Percentiles rank a stretch among this genome's conserved stretches.
phyloP scores from a whole-genome alignment of 2,797 vertebrate species.

The Siniperca scherzeri region DNA sequence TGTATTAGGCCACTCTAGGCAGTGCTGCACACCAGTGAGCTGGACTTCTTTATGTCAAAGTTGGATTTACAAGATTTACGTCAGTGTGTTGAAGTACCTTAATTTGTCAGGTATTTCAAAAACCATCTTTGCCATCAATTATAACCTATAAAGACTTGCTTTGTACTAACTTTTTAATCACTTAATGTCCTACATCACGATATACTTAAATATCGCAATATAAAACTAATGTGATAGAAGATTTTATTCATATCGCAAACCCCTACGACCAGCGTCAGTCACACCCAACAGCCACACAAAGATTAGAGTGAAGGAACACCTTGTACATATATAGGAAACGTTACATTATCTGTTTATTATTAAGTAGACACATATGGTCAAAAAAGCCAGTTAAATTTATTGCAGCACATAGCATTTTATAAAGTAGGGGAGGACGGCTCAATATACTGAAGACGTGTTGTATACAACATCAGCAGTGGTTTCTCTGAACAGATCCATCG shows the following conservation, averaged over 20 bases:
- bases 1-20: not conserved
- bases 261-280: not conserved
- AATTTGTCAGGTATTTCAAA: not conserved
- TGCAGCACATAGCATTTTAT: constrained; percentile 24
- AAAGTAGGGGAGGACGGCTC: constrained; percentile 2
- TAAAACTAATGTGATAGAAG: not conserved
- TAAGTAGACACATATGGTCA: constrained; percentile 14
- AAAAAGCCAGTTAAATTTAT: constrained; percentile 18
- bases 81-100: not conserved
- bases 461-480: constrained; percentile 12
- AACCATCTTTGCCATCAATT: not conserved
- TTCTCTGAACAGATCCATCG: constrained; percentile 14
- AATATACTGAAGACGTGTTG: constrained; percentile 12
- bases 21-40: not conserved
- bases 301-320: not conserved
- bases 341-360: constrained; percentile 24
- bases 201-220: not conserved
- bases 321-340: constrained; percentile 4
- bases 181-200: not conserved
- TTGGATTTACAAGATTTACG: constrained; percentile 2
- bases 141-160: not conserved
- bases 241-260: not conserved
- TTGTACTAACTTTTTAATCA: not conserved
- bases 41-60: constrained; percentile 1
- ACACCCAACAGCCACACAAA: constrained; percentile 5